Evolutionary conservation across 2,888 invertebrate genomes (phyloP).

Genomic region (Morpho helenor): DNA sequence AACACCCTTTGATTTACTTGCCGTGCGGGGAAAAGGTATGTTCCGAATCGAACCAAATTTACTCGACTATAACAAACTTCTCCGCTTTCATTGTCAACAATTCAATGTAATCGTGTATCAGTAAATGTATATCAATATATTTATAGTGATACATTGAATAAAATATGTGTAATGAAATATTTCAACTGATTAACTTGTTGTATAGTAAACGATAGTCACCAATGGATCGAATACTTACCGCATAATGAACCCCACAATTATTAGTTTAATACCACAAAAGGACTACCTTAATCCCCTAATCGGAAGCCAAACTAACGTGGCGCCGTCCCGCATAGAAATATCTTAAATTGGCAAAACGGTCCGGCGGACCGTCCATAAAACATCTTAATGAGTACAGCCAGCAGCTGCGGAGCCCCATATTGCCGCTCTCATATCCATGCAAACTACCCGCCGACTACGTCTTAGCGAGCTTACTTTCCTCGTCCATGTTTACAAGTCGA

Average conservation of each 20-base stretch:
- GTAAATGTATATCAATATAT: background rate
- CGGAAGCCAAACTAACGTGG: constrained; percentile 77
- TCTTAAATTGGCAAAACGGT: constrained; percentile 78
- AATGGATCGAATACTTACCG: constrained; percentile 53
- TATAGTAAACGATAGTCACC: constrained; percentile 27
- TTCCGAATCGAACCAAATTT: constrained; percentile 55
- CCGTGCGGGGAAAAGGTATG: constrained; percentile 64
- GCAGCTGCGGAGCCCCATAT: constrained; percentile 77
- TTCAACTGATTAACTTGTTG: constrained; percentile 1
- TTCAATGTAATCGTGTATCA: constrained; percentile 2
- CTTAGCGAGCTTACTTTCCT: constrained; percentile 74
- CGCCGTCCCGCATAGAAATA: constrained; percentile 77
- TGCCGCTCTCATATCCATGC: constrained; percentile 79
- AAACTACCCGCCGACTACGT: constrained; percentile 74
- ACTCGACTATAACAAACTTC: constrained; percentile 26
- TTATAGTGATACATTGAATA: background rate
- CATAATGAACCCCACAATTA: constrained; percentile 72
- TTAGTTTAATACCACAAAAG: constrained; percentile 75
- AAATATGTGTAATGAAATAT: background rate
- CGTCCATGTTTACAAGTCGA: constrained; percentile 75
- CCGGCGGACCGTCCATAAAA: constrained; percentile 78
- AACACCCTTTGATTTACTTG: constrained; percentile 79
- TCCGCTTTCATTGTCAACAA: constrained; percentile 11
- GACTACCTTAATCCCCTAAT: constrained; percentile 77
- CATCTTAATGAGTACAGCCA: constrained; percentile 79